A percentile compares a stretch with the other conserved stretches of the same genome.
Conservation (phyloP, 2,888 invertebrate species). For the Oligia fasciuncula region DNA sequence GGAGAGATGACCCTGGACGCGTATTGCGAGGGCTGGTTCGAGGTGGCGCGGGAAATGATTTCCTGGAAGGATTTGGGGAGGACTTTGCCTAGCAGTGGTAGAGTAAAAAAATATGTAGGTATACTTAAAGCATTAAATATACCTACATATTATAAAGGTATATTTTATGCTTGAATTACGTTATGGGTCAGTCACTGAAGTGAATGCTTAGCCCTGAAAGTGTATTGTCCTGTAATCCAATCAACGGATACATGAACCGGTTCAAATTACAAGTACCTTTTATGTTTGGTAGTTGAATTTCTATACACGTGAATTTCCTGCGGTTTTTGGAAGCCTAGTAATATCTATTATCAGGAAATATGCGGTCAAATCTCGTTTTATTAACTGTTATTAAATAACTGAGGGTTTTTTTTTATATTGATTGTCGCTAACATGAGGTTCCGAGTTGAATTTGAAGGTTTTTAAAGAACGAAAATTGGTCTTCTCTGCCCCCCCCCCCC, state of each 20-base stretch:
- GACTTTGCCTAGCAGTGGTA: not conserved
- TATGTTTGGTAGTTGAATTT: not conserved
- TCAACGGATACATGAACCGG: not conserved
- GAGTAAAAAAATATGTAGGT: too few species aligned
- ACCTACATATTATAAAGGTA: not conserved
- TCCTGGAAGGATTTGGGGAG: not conserved
- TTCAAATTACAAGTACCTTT: not conserved
- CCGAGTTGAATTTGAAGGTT: too few species aligned
- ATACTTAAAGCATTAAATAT: too few species aligned
- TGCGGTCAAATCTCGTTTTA: not conserved
- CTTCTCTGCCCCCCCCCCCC: too few species aligned
- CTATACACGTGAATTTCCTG: not conserved
- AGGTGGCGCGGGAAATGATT: not conserved
- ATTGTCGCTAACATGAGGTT: too few species aligned
- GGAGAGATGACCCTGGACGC: not conserved
- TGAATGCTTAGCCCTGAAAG: slow-evolving; percentile 21
- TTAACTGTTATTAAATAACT: too few species aligned
- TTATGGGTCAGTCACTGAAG: not conserved
- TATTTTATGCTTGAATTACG: not conserved
- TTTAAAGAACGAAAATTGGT: too few species aligned
- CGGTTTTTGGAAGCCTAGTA: not conserved
- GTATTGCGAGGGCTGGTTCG: too few species aligned
- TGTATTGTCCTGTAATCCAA: slow-evolving; percentile 12
- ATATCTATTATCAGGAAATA: not conserved
- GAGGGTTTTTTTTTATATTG: too few species aligned